These are phyloP conservation scores for Orchestes rusci DNA, from an alignment of 2,888 invertebrate genomes.

Conservation along the genomic window DNA sequence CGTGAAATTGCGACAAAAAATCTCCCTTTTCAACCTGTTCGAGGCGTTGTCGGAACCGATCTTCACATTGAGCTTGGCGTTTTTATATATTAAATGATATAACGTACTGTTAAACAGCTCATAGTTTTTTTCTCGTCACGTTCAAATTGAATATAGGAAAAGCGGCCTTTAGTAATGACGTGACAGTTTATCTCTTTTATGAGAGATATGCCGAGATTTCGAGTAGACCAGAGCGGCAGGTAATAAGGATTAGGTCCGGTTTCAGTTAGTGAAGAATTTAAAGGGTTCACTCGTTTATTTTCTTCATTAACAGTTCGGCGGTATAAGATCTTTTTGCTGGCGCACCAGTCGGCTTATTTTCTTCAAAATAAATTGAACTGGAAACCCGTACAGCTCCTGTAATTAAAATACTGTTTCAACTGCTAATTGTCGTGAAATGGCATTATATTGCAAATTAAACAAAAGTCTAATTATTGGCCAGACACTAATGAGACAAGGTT, in stretches of 20 bases:
- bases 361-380: conserved; percentile 22
- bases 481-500: no score
- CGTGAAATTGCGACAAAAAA: conserved; percentile 20
- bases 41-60: no score
- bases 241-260: conserved; percentile 33
- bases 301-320: conserved; percentile 33
- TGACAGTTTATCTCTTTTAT: conserved; percentile 25
- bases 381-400: conserved; percentile 24
- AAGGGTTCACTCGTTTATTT: conserved; percentile 34
- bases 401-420: conserved; percentile 29
- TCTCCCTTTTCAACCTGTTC: conserved; percentile 17
- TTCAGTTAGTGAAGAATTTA: conserved; percentile 36
- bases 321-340: conserved; percentile 24
- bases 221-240: conserved; percentile 19
- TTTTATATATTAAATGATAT: no score
- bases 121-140: no score
- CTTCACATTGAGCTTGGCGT: no score
- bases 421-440: conserved; percentile 25
- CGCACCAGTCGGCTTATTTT: conserved; percentile 14
- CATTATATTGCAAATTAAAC: conserved; percentile 25
- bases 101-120: no score
- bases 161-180: conserved; percentile 19
- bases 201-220: conserved; percentile 8
- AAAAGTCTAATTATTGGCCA: no score
- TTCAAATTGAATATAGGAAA: conserved; percentile 17